These are phyloP conservation scores for Hydrotaea diabolus DNA, from an alignment of 2,888 invertebrate species.

Conservation along the genomic window DNA sequence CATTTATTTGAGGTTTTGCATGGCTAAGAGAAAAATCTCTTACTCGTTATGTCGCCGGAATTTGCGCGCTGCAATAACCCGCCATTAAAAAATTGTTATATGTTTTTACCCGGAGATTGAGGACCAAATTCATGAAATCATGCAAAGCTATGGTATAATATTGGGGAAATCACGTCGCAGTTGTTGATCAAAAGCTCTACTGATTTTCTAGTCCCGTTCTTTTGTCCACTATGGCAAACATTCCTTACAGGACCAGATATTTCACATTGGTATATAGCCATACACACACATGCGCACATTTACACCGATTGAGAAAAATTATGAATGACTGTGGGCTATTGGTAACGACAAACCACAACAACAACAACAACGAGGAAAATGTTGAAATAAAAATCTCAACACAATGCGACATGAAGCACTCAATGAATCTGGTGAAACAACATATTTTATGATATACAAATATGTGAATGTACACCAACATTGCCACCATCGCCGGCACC, in stretches of 20 bases:
- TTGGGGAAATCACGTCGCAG: no score
- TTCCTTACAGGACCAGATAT: not conserved
- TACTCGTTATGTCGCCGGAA: no score
- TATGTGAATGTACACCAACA: slow-evolving; percentile 63
- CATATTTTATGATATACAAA: slow-evolving; percentile 69
- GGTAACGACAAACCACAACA: slow-evolving; percentile 52
- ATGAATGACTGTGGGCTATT: slow-evolving; percentile 70
- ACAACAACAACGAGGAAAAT: slow-evolving; percentile 24
- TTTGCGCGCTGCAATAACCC: no score
- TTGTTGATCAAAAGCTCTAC: not conserved
- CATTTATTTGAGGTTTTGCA: no score
- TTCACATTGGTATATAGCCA: not conserved
- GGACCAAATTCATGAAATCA: no score
- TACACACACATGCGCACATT: not conserved
- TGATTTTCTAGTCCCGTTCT: not conserved
- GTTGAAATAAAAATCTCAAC: slow-evolving; percentile 45
- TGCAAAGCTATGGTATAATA: no score
- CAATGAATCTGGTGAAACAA: slow-evolving; percentile 70
- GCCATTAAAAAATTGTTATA: no score
- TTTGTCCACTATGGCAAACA: not conserved
- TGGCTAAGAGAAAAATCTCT: no score
- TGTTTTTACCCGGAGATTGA: no score
- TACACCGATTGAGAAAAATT: slow-evolving; percentile 56
- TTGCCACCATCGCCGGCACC: slow-evolving; percentile 2
- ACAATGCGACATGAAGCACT: slow-evolving; percentile 68